Evolutionary conservation across 2,888 invertebrate species (phyloP).

Genomic region (Zelleria hepariella): DNA sequence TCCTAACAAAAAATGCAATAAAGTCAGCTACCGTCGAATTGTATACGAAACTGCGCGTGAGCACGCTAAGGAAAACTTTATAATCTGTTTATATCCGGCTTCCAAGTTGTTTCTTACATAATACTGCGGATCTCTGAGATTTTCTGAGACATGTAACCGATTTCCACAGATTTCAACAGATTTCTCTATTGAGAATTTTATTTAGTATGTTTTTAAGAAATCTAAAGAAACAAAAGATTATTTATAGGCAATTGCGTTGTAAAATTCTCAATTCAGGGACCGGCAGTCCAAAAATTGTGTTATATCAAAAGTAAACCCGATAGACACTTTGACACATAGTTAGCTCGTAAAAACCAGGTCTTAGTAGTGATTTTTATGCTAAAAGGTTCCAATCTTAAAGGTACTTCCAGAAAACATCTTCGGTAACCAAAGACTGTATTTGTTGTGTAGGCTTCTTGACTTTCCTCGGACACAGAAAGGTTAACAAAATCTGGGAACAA

Average conservation of each 20-base stretch:
- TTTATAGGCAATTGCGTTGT: too few relatives aligned
- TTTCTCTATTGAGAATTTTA: too few relatives aligned
- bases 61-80: too few relatives aligned
- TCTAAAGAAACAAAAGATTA: too few relatives aligned
- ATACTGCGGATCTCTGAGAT: neutral
- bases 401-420: neutral
- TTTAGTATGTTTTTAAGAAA: too few relatives aligned
- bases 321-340: too few relatives aligned
- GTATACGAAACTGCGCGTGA: neutral
- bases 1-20: neutral
- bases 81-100: neutral
- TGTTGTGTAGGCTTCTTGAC: conserved; percentile 25
- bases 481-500: neutral
- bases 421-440: conserved; percentile 24
- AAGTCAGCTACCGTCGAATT: neutral
- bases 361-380: neutral
- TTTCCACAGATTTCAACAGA: too few relatives aligned
- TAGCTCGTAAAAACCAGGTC: too few relatives aligned
- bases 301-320: neutral
- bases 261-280: too few relatives aligned
- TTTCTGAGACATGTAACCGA: too few relatives aligned
- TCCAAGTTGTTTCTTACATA: neutral
- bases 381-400: neutral
- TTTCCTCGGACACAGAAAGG: conserved; percentile 10
- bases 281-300: too few relatives aligned